Percentiles rank a stretch among this genome's conserved stretches.
Conservation (phyloP, 2,797 vertebrate species). For the Peromyscus attwateri region DNA sequence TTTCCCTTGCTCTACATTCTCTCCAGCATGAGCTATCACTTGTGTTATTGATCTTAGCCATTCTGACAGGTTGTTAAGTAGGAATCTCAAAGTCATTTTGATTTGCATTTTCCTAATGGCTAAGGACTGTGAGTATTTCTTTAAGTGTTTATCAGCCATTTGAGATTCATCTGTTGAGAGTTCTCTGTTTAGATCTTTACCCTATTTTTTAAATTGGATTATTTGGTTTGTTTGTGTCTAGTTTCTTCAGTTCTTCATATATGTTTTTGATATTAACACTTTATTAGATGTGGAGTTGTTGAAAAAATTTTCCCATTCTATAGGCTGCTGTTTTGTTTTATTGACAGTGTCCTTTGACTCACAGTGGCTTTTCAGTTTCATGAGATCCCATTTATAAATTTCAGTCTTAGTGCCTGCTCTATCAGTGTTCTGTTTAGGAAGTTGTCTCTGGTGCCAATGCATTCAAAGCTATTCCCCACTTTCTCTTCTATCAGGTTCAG, state of each 20-base stretch:
- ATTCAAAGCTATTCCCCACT: not conserved
- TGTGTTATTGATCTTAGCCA: not conserved
- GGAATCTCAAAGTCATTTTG: not conserved
- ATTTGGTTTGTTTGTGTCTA: not conserved
- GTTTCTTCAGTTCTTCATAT: not conserved
- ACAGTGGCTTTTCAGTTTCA: not conserved
- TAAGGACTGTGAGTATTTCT: not conserved
- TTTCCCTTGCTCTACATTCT: not conserved
- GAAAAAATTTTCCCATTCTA: not conserved
- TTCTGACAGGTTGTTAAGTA: not conserved
- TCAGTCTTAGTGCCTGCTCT: not conserved
- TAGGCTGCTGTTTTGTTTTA: not conserved
- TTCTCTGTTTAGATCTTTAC: not conserved
- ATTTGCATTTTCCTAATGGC: not conserved
- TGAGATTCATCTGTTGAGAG: not conserved
- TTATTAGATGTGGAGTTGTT: not conserved
- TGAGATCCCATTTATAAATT: not conserved
- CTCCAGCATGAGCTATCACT: not conserved
- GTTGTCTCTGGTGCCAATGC: not conserved
- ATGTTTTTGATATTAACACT: not conserved
- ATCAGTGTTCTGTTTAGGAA: not conserved
- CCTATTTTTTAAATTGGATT: not conserved
- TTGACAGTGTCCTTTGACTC: not conserved
- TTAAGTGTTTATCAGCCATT: not conserved
- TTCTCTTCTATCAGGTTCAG: not conserved